phyloP scores from a whole-genome alignment of 2,888 invertebrate genomes.

The Brenthis ino region DNA sequence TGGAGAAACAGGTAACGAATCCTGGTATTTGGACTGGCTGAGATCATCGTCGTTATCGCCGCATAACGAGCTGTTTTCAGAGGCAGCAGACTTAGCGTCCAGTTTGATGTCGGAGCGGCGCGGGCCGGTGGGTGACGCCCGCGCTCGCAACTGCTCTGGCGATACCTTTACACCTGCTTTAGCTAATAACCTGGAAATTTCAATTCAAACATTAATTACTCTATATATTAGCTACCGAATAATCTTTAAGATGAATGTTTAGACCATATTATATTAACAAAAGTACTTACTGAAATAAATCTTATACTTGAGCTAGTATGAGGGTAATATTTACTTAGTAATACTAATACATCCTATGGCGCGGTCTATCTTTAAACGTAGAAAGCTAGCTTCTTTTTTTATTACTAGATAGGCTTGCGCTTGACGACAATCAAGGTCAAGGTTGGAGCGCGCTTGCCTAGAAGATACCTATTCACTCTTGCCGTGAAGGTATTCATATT shows the following conservation, averaged over 20 bases:
- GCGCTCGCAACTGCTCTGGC: slow-evolving; percentile 90
- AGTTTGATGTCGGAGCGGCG: slow-evolving; percentile 89
- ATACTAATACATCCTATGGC: too few species aligned
- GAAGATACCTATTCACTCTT: too few species aligned
- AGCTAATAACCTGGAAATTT: slow-evolving; percentile 84
- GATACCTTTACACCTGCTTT: slow-evolving; percentile 95
- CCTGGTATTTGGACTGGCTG: slow-evolving; percentile 84
- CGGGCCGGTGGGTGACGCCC: slow-evolving; percentile 93
- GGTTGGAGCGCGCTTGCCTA: too few species aligned
- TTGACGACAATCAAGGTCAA: too few species aligned
- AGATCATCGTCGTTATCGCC: slow-evolving; percentile 93
- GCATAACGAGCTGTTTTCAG: slow-evolving; percentile 88
- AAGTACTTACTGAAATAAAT: too few species aligned
- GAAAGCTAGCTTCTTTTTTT: not conserved
- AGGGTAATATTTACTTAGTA: too few species aligned
- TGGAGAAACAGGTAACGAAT: slow-evolving; percentile 83
- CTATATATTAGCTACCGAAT: too few species aligned
- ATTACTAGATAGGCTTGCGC: too few species aligned
- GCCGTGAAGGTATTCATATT: too few species aligned
- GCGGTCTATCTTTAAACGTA: too few species aligned
- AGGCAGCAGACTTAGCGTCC: slow-evolving; percentile 89
- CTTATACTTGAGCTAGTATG: too few species aligned
- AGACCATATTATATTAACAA: too few species aligned
- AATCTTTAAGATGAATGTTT: not conserved
- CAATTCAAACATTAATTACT: not conserved